phyloP scores from a whole-genome alignment of 2,113 vertebrate genomes.

The zebrafish (Danio rerio) region DNA sequence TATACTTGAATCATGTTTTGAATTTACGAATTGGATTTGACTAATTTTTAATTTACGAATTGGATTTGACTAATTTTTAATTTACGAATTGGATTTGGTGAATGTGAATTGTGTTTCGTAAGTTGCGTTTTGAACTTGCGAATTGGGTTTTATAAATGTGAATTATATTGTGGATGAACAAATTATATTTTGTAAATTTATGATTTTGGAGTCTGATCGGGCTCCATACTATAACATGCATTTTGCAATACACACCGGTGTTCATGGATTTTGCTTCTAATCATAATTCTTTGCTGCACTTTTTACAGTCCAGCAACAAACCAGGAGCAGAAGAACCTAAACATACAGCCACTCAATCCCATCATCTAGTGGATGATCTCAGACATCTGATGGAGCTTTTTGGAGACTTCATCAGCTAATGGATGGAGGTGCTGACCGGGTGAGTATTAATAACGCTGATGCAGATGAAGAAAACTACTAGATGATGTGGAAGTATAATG shows the following conservation, averaged over 20 bases:
- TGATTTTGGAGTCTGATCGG: too few species aligned
- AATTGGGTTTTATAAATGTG: too few species aligned
- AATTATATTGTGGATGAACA: too few species aligned
- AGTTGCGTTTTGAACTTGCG: too few species aligned
- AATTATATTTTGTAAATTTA: too few species aligned
- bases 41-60: too few species aligned
- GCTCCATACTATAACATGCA: too few species aligned
- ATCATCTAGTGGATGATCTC: neutral
- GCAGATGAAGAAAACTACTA: neutral
- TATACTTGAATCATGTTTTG: too few species aligned
- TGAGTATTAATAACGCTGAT: neutral
- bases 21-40: too few species aligned
- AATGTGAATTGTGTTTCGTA: too few species aligned
- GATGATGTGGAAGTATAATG: neutral
- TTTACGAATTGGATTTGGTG: too few species aligned
- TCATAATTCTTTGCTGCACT: neutral
- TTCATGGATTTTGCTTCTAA: neutral
- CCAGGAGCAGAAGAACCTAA: neutral
- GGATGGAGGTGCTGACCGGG: neutral
- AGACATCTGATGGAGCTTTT: neutral
- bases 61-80: too few species aligned
- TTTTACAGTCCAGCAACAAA: neutral
- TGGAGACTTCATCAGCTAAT: constrained; percentile 26
- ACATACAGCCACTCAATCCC: neutral
- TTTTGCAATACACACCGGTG: neutral